These are phyloP conservation scores for Tanypteryx hageni DNA, from an alignment of 2,888 invertebrate species.

Conservation along the genomic window DNA sequence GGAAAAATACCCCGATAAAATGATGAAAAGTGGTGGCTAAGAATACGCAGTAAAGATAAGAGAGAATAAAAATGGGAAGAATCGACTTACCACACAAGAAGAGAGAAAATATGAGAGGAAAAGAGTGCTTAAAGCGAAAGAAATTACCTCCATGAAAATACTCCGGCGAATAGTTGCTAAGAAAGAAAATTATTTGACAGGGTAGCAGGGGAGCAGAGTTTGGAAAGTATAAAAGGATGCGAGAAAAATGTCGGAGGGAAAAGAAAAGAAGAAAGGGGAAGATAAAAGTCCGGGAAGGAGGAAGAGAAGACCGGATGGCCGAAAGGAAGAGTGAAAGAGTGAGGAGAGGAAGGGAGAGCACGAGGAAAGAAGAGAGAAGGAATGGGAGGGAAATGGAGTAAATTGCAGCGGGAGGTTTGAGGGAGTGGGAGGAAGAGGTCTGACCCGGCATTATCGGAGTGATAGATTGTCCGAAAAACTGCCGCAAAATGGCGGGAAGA, in stretches of 20 bases:
- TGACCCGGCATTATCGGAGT: constrained; percentile 14
- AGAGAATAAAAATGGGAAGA: too few species aligned
- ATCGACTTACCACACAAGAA: too few species aligned
- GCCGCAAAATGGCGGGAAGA: not conserved
- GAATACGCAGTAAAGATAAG: not conserved
- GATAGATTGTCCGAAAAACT: constrained; percentile 3
- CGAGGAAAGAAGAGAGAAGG: not conserved
- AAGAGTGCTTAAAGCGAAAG: too few species aligned
- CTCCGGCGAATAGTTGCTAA: too few species aligned
- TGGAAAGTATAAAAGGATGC: too few species aligned
- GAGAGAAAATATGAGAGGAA: too few species aligned
- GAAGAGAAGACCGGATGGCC: constrained; percentile 19
- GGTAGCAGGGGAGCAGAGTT: too few species aligned
- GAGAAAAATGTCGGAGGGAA: too few species aligned
- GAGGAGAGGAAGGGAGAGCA: not conserved
- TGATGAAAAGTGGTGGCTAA: not conserved
- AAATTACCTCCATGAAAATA: too few species aligned
- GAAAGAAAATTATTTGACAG: too few species aligned
- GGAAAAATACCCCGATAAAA: not conserved
- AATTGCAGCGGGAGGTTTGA: constrained; percentile 23
- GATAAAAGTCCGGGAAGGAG: not conserved
- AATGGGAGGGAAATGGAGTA: not conserved
- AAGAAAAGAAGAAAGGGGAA: not conserved
- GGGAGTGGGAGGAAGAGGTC: not conserved
- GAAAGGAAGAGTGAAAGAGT: not conserved